Evolutionary conservation across 2,113 vertebrate genomes (phyloP).

Genomic region (Amphiprion percula): DNA sequence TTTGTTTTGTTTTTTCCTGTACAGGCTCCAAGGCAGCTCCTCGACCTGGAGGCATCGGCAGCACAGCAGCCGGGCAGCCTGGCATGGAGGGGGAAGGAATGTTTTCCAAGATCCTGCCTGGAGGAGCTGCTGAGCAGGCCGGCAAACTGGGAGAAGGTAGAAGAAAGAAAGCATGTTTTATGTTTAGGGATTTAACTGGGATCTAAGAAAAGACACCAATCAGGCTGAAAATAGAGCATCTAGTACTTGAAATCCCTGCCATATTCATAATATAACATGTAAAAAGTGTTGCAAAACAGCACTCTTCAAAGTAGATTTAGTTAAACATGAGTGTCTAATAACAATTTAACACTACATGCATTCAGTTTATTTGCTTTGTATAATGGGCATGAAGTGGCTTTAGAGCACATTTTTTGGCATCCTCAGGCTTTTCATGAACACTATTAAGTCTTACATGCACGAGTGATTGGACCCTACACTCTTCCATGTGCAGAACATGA

Average conservation of each 20-base stretch:
- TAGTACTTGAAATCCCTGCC: no score
- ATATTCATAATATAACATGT: no score
- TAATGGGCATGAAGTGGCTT: no score
- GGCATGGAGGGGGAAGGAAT: conserved; percentile 91
- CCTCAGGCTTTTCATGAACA: no score
- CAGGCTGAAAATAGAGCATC: not conserved
- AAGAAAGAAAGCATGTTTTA: not conserved
- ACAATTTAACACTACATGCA: no score
- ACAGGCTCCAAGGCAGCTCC: conserved; percentile 88
- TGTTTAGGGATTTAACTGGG: not conserved
- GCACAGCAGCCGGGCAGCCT: conserved; percentile 85
- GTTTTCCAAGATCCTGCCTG: conserved; percentile 96
- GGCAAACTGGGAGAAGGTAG: conserved; percentile 98
- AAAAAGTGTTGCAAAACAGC: not conserved
- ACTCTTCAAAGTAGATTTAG: not conserved
- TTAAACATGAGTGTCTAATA: no score
- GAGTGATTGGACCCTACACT: no score
- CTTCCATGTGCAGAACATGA: no score
- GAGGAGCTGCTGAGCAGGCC: conserved; percentile 95
- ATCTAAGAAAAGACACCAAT: not conserved
- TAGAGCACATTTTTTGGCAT: no score
- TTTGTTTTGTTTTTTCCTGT: not conserved
- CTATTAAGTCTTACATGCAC: no score
- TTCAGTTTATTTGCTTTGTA: no score
- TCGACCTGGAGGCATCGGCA: conserved; percentile 84